Evolutionary conservation across 2,113 vertebrate genomes (phyloP).

Genomic region (Chaetops frenatus): DNA sequence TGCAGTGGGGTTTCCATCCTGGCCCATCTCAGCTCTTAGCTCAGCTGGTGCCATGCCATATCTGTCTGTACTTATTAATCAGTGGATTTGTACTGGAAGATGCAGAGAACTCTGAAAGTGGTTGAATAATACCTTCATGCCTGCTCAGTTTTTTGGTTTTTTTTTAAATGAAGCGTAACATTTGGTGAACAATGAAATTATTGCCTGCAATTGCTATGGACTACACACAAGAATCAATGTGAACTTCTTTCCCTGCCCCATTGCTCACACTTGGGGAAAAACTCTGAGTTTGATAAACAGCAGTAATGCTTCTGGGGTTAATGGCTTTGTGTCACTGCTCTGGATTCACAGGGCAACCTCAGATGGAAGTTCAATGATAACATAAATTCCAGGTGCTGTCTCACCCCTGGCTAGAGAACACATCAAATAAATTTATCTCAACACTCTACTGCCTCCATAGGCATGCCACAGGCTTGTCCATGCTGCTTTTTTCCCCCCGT

Average conservation of each 20-base stretch:
- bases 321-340: not conserved
- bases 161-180: not conserved
- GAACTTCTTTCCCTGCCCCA: not conserved
- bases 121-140: not conserved
- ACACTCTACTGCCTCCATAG: not conserved
- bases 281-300: constrained; percentile 4
- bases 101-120: not conserved
- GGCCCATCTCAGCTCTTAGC: not conserved
- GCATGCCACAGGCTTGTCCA: not conserved
- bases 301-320: not conserved
- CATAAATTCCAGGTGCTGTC: constrained; percentile 50
- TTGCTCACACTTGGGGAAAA: not conserved
- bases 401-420: not conserved
- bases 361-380: not conserved
- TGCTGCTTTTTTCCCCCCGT: not conserved
- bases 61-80: not conserved
- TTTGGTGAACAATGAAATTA: not conserved
- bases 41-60: not conserved
- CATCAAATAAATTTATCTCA: constrained; percentile 26
- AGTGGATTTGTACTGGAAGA: not conserved
- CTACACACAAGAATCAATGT: not conserved
- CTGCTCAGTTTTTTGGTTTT: not conserved
- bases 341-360: not conserved
- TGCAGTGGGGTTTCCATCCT: rapidly evolving
- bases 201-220: not conserved